A percentile compares a stretch with the other conserved stretches of the same genome.
Evolutionary conservation across 1,140 invertebrate species (phyloP).

Genomic region (Cataglyphis hispanica): DNA sequence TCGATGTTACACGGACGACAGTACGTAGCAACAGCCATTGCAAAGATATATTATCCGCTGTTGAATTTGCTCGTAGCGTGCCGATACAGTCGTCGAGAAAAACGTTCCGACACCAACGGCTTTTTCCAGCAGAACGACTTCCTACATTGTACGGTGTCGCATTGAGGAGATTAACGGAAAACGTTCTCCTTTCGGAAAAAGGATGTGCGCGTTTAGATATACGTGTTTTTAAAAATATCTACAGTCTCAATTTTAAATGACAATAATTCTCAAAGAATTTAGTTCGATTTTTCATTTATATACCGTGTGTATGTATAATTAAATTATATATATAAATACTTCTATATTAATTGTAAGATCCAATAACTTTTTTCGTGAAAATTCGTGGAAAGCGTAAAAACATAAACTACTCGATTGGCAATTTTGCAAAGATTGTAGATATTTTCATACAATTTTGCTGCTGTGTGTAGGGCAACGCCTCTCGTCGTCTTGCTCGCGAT

Average conservation of each 20-base stretch:
- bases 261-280: not conserved
- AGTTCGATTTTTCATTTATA: not conserved
- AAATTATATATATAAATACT: not conserved
- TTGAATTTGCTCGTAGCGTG: conserved; percentile 53
- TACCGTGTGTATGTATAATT: too few relatives aligned
- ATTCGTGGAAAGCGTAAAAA: not conserved
- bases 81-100: conserved; percentile 57
- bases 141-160: conserved; percentile 54
- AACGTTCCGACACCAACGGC: conserved; percentile 51
- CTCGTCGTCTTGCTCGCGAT: conserved; percentile 64
- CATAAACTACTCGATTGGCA: conserved; percentile 25
- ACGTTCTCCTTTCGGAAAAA: conserved; percentile 25
- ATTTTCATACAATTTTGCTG: conserved; percentile 8
- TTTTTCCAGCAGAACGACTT: conserved; percentile 40
- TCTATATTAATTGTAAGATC: too few relatives aligned
- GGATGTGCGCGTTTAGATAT: not conserved
- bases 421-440: conserved; percentile 17
- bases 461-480: not conserved
- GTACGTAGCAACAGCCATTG: conserved; percentile 38
- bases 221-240: not conserved
- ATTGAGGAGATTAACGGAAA: conserved; percentile 46
- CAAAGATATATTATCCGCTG: conserved; percentile 58
- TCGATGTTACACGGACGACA: conserved; percentile 53
- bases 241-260: conserved; percentile 3
- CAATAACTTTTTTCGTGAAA: not conserved